Conservation (phyloP, 2,797 vertebrate species). For the Phalanger gymnotis region DNA sequence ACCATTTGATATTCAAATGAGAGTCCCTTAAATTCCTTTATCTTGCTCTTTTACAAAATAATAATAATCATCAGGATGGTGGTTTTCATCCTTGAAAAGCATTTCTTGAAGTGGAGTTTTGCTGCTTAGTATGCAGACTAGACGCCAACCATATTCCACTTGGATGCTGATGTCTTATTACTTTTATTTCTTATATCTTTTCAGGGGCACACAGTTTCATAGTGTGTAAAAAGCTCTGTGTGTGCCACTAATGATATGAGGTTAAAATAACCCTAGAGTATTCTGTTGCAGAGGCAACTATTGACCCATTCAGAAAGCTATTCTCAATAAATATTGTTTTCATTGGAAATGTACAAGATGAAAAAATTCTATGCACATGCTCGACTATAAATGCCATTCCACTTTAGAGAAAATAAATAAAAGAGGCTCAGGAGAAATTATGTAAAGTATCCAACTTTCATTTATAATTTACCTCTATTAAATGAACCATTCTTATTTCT, state of each 20-base stretch:
- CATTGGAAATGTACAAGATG: constrained; percentile 44
- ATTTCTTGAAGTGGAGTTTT: constrained; percentile 49
- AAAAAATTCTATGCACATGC: constrained; percentile 9
- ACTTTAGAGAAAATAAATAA: not conserved
- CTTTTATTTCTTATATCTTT: constrained; percentile 63
- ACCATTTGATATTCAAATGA: constrained; percentile 80
- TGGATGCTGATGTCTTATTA: constrained; percentile 58
- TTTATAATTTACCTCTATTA: not conserved
- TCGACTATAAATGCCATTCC: not conserved
- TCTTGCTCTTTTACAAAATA: constrained; percentile 58
- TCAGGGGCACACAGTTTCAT: constrained; percentile 46
- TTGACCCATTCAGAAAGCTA: not conserved
- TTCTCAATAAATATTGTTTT: constrained; percentile 27
- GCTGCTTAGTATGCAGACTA: constrained; percentile 39
- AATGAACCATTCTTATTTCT: not conserved
- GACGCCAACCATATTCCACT: constrained; percentile 18
- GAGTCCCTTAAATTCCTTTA: constrained; percentile 68
- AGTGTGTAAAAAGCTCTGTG: constrained; percentile 40
- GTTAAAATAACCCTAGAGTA: constrained; percentile 45
- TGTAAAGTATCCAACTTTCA: not conserved
- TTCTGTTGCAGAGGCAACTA: constrained; percentile 28
- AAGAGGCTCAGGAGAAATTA: not conserved
- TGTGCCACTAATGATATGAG: constrained; percentile 42
- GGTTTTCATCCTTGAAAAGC: constrained; percentile 36
- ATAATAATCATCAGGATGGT: not conserved